These are phyloP conservation scores for Trissoscelio sp. DNA, from an alignment of 2,888 invertebrate species.

Conservation along the genomic window DNA sequence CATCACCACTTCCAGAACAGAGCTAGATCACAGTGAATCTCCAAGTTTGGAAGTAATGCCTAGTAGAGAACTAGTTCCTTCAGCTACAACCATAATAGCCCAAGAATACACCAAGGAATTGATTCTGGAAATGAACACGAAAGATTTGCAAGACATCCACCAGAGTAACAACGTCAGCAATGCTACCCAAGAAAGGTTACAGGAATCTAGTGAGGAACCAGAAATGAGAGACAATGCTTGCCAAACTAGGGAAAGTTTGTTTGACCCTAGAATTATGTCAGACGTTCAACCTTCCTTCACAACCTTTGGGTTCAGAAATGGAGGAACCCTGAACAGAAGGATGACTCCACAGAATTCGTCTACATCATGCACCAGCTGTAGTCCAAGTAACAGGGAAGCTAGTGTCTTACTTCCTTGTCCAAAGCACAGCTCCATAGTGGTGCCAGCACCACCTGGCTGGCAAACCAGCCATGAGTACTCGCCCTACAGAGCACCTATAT, in stretches of 20 bases:
- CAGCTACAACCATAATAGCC: slow-evolving; percentile 71
- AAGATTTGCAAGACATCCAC: slow-evolving; percentile 80
- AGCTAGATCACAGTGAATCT: slow-evolving; percentile 78
- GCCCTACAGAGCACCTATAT: slow-evolving; percentile 63
- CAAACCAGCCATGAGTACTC: slow-evolving; percentile 74
- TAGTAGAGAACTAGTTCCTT: slow-evolving; percentile 78
- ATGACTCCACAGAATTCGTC: slow-evolving; percentile 69
- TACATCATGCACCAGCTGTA: slow-evolving; percentile 76
- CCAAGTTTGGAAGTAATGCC: slow-evolving; percentile 79
- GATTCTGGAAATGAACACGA: slow-evolving; percentile 75
- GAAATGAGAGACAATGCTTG: slow-evolving; percentile 91
- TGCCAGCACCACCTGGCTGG: slow-evolving; percentile 82
- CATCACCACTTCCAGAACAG: slow-evolving; percentile 76
- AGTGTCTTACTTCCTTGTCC: slow-evolving; percentile 67
- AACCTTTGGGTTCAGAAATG: slow-evolving; percentile 84
- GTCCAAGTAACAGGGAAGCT: slow-evolving; percentile 73
- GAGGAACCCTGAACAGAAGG: background rate
- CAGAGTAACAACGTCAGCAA: slow-evolving; percentile 82
- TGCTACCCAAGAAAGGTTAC: slow-evolving; percentile 81
- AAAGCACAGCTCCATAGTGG: slow-evolving; percentile 74
- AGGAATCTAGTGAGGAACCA: slow-evolving; percentile 82
- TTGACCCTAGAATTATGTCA: slow-evolving; percentile 83
- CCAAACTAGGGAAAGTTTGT: slow-evolving; percentile 92
- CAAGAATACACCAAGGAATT: slow-evolving; percentile 77
- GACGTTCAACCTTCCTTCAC: slow-evolving; percentile 83